Evolutionary conservation across 2,888 invertebrate genomes (phyloP).

Genomic region (Athalia rosae): DNA sequence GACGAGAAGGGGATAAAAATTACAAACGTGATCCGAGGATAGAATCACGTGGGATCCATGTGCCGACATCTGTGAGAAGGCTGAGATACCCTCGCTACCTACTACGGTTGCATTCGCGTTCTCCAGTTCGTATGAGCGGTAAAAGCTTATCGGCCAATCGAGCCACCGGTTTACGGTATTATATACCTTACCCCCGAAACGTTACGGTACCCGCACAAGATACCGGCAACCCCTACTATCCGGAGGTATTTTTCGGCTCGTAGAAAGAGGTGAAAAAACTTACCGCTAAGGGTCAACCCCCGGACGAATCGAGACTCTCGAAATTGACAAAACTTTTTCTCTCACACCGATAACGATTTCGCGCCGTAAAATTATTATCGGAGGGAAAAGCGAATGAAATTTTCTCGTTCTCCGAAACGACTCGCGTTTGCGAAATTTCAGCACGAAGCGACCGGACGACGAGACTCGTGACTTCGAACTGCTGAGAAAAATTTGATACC

Average conservation of each 20-base stretch:
- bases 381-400: neutral
- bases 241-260: neutral
- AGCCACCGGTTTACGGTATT: conserved; percentile 53
- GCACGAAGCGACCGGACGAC: neutral
- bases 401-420: neutral
- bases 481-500: conserved; percentile 33
- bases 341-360: neutral
- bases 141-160: conserved; percentile 69
- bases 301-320: neutral
- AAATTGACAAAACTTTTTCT: neutral
- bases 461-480: conserved; percentile 51
- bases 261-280: conserved; percentile 12
- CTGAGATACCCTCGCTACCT: conserved; percentile 60
- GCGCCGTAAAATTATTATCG: neutral
- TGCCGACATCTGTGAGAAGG: conserved; percentile 71
- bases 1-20: no score
- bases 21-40: conserved; percentile 32
- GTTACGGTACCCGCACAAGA: conserved; percentile 63
- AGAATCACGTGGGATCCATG: conserved; percentile 47
- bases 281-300: conserved; percentile 32
- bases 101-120: conserved; percentile 51
- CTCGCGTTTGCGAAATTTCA: conserved; percentile 12
- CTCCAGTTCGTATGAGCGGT: conserved; percentile 53
- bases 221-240: neutral
- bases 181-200: conserved; percentile 66